These are phyloP conservation scores for Pluvianellus socialis DNA, from an alignment of 2,113 vertebrate species.

Conservation along the genomic window DNA sequence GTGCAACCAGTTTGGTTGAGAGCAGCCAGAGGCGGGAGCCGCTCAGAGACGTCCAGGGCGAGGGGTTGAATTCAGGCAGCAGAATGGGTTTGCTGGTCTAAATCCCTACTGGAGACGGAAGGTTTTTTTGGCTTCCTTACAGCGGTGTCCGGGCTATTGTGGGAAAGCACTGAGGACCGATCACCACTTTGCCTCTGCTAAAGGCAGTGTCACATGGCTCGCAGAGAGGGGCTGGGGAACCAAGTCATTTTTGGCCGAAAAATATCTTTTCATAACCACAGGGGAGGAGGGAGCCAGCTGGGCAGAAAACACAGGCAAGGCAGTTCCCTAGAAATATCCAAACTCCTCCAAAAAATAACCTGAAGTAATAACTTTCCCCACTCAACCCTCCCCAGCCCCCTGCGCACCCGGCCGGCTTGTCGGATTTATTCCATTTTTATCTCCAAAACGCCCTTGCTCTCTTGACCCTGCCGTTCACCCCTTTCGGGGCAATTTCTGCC, in stretches of 20 bases:
- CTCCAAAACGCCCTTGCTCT: not conserved
- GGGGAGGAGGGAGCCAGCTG: slow-evolving; percentile 3
- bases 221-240: not conserved
- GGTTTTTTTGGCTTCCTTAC: not conserved
- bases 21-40: not conserved
- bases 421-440: not conserved
- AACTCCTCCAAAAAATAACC: not conserved
- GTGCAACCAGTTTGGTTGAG: not conserved
- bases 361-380: not conserved
- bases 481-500: not conserved
- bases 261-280: slow-evolving; percentile 15
- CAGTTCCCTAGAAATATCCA: slow-evolving; percentile 26
- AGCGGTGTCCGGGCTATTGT: not conserved
- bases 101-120: slow-evolving; percentile 9
- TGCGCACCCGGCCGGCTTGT: fast-evolving
- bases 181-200: not conserved
- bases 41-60: fast-evolving
- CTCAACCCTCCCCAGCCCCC: not conserved
- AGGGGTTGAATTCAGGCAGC: not conserved
- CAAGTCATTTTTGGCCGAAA: slow-evolving; percentile 1
- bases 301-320: slow-evolving; percentile 13
- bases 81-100: not conserved
- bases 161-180: not conserved
- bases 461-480: not conserved
- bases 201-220: slow-evolving; percentile 29